Percentiles rank a stretch among this genome's conserved stretches.
Conservation (phyloP, 2,797 vertebrate genomes). For the Oceanodroma leucorhoa region DNA sequence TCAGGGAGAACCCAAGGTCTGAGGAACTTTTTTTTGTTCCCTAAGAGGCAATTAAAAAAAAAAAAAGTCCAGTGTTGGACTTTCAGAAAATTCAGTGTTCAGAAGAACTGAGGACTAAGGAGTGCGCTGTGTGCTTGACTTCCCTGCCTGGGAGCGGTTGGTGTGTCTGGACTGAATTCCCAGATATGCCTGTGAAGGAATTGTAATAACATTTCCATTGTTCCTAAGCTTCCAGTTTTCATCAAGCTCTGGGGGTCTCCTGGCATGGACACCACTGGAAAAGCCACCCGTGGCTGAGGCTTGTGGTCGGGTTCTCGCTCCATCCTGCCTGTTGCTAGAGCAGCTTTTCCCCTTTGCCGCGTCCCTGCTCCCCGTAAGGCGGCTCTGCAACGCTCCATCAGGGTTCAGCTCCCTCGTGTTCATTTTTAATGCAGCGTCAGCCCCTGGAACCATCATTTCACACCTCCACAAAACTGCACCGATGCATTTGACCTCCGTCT, state of each 20-base stretch:
- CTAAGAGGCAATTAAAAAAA: not conserved
- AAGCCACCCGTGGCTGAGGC: not conserved
- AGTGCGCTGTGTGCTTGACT: not conserved
- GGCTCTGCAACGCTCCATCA: not conserved
- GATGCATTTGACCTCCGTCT: accelerated
- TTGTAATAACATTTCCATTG: not conserved
- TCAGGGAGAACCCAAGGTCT: not conserved
- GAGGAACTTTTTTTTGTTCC: not conserved
- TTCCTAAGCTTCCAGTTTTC: not conserved
- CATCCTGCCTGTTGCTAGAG: not conserved
- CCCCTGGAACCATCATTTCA: not conserved
- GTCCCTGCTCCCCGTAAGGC: accelerated
- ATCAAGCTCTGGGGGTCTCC: not conserved
- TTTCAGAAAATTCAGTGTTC: not conserved
- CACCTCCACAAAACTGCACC: not conserved
- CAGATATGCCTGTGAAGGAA: not conserved
- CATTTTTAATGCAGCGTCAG: not conserved
- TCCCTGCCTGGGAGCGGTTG: not conserved
- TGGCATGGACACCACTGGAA: not conserved
- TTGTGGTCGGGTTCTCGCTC: not conserved
- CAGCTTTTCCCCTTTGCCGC: not conserved
- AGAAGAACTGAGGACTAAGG: not conserved
- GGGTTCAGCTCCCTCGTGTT: accelerated
- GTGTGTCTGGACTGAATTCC: not conserved
- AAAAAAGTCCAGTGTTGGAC: not conserved